Evolutionary conservation across 2,888 invertebrate species (phyloP), one percentile per base, ranked within the genome.

Genomic region (Sesamia inferens): DNA sequence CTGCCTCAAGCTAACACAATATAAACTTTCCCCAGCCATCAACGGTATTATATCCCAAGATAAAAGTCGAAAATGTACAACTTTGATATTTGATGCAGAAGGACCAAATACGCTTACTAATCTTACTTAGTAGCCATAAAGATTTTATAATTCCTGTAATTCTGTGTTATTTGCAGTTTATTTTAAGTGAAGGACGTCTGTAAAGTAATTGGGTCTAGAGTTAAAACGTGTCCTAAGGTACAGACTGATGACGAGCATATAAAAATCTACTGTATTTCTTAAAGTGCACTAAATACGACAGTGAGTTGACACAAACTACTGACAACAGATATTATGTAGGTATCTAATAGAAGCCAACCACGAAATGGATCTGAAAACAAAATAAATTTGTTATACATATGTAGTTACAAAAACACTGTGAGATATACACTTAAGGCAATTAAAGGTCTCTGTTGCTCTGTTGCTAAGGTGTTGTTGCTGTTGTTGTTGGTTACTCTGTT

Each of bases 1-100:
- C 67, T 67, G 47, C 44, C 71, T 63, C n/a, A 62, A 79, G 73
- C 76, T 86, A 76, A 76, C 68, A 74, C 66, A 72, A 76, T 82
- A 74, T 66, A 79, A 79, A 79, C 74, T 82, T 76, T 63, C 24
- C 62, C 62, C 59, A 54, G 39, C 71, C 65, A 79, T 79, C 75
- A 76, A 74, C 66, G 19, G n/a, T 48, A 57, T 67, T 63, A 76
- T 61, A 80, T 44, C 31, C 51, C 63, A 69, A 58, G 71, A 69
- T 76, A 57, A 66, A 72, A 61, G 61, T 47, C 48, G 31, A 57
- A 62, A 59, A 77, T 78, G n/a, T 62, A 55, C n/a, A 72, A 64
- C 48, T 83, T 77, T 65, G 39, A 68, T 68, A 75, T 74, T 73
- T 63, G 58, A 67, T 55, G 39, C 51, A 14, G 55, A 62, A 57